Base-by-base conservation (phyloP, 1,140 invertebrate species). In the Heliconius hewitsoni region DNA sequence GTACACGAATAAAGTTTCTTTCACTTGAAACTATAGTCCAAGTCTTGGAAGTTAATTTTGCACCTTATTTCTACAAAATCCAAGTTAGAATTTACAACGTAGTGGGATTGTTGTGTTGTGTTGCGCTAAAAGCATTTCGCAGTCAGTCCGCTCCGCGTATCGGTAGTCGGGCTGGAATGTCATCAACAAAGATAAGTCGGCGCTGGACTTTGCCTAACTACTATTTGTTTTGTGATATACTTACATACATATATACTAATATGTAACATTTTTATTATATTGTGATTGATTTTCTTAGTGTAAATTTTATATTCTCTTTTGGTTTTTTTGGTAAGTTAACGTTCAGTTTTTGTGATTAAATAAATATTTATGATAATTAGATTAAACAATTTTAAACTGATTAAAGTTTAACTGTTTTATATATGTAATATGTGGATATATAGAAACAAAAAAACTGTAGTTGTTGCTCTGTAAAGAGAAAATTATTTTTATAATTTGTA, bases 91-190 rank as follows among this genome's bases (percentile, higher is more conserved):
- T 87, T 84, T 89, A 37, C 37, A 60, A 77, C 79, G 75, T 55
- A 37, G 27, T 39, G n/a, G 39, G 42, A 60, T 72, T 23, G 77
- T 82, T 80, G 80, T 83, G 79, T 84, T 84, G 84, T 88, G 87
- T 87, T 87, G 88, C 89, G 87, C 89, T 94, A 94, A 94, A 94
- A 93, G 93, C 91, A 90, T 94, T 94, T 94, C 91, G 89, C 90
- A 93, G 93, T 93, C 88, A 74, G 89, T 85, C 89, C 87, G 90
- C 89, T 90, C 88, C 90, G 90, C 91, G 91, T 93, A 92, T 93
- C 92, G 90, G 84, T 85, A 84, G 85, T 84, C 86, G 87, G 84
- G 89, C 89, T 85, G 90, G 93, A 94, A 94, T 94, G 91, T 90
- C 90, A 91, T 91, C 89, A 89, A 89, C 87, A 83, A 86, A 91